These are phyloP conservation scores for Pteronura brasiliensis DNA, from an alignment of 2,113 vertebrate species.

Conservation along the genomic window DNA sequence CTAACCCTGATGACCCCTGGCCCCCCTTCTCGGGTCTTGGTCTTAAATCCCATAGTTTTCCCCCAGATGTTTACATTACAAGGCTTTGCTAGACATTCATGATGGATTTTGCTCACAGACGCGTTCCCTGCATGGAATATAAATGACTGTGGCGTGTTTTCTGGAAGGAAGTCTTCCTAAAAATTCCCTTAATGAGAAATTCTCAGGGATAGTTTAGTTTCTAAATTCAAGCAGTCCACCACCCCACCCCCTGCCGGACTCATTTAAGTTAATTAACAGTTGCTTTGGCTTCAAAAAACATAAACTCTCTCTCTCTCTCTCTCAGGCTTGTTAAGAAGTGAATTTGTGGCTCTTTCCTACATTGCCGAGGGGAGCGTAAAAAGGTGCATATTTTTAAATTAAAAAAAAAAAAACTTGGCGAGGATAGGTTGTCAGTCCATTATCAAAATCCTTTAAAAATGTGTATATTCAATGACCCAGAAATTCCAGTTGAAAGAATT, in stretches of 20 bases:
- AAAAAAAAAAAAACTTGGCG: background rate
- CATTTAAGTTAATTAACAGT: background rate
- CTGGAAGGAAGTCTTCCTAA: slow-evolving; percentile 55
- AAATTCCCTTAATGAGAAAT: slow-evolving; percentile 59
- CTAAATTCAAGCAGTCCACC: background rate
- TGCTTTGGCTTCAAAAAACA: background rate
- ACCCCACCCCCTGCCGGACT: background rate
- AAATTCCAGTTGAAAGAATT: background rate
- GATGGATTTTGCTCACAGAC: background rate
- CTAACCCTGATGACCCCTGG: background rate
- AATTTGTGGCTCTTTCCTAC: background rate
- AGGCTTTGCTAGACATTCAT: background rate
- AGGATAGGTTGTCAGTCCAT: background rate
- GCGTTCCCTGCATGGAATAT: background rate
- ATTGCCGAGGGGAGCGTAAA: background rate
- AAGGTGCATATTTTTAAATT: background rate
- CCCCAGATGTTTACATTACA: slow-evolving; percentile 30
- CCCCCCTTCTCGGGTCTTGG: background rate
- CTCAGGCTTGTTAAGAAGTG: background rate
- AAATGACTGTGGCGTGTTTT: slow-evolving; percentile 21
- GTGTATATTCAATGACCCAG: background rate
- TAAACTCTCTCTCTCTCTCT: background rate
- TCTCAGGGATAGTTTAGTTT: slow-evolving; percentile 54
- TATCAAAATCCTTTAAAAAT: slow-evolving; percentile 49
- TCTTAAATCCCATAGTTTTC: background rate